These are phyloP conservation scores for Gracilinanus agilis DNA, from an alignment of 2,113 vertebrate species.

Conservation along the genomic window DNA sequence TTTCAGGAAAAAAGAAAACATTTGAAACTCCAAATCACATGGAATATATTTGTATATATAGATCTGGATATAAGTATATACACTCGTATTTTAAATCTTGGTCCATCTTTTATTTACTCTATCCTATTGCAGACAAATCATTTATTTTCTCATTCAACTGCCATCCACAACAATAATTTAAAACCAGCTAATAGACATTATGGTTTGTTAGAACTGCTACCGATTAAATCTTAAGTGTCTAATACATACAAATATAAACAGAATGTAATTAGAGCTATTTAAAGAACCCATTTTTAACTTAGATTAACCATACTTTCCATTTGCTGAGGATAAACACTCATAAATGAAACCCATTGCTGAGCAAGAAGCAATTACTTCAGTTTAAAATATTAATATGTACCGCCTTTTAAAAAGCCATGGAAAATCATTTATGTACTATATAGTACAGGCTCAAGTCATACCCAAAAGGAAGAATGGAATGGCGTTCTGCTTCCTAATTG, in stretches of 20 bases:
- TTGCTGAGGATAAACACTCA: conserved; percentile 88
- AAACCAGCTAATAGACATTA: conserved; percentile 90
- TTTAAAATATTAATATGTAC: conserved; percentile 90
- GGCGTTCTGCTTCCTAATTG: conserved; percentile 70
- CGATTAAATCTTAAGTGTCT: conserved; percentile 90
- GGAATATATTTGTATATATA: background rate
- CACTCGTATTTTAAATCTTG: conserved; percentile 23
- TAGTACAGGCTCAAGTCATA: conserved; percentile 79
- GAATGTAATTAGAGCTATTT: conserved; percentile 91
- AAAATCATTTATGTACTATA: conserved; percentile 87
- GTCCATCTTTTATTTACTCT: conserved; percentile 84
- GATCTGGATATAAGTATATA: background rate
- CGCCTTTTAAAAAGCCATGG: conserved; percentile 86
- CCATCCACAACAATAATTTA: conserved; percentile 88
- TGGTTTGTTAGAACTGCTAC: conserved; percentile 87
- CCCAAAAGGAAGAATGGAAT: conserved; percentile 79
- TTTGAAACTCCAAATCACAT: background rate
- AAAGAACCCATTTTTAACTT: conserved; percentile 90
- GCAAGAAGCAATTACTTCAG: conserved; percentile 90
- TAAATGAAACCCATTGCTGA: conserved; percentile 88
- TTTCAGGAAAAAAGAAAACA: background rate
- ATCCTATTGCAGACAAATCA: conserved; percentile 78
- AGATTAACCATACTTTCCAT: conserved; percentile 91
- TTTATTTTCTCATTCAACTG: conserved; percentile 84
- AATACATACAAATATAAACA: conserved; percentile 89